These are phyloP conservation scores for Tanypteryx hageni DNA, from an alignment of 2,888 invertebrate genomes.

Conservation along the genomic window DNA sequence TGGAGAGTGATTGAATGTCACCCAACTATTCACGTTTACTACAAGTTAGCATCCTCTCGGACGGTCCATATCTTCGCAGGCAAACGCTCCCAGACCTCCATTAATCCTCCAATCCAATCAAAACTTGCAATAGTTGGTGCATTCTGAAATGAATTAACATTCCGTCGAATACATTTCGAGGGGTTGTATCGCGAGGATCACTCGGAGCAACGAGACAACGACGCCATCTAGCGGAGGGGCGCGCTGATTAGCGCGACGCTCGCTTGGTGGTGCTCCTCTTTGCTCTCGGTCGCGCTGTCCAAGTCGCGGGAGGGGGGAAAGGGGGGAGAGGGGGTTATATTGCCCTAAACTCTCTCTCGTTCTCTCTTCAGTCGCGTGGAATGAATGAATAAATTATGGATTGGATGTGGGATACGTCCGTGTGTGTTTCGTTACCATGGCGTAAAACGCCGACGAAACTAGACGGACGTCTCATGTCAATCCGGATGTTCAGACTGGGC, in stretches of 20 bases:
- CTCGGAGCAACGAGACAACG: neutral
- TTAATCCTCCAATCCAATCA: neutral
- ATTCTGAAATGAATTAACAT: neutral
- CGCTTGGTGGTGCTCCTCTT: neutral
- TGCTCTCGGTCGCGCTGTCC: neutral
- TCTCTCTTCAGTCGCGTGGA: neutral
- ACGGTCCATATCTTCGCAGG: neutral
- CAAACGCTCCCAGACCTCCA: neutral
- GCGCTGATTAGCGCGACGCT: neutral
- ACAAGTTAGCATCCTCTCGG: too few relatives aligned
- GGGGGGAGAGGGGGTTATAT: neutral
- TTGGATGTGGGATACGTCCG: neutral
- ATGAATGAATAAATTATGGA: neutral
- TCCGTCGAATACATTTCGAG: conserved; percentile 26
- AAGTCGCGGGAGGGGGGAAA: neutral
- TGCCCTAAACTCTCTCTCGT: neutral
- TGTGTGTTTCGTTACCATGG: neutral
- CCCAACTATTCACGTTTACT: too few relatives aligned
- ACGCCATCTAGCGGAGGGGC: neutral
- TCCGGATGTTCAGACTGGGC: neutral
- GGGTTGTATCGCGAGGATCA: neutral
- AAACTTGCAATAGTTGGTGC: neutral
- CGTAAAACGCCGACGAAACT: neutral
- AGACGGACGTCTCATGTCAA: conserved; percentile 1
- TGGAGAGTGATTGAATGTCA: too few relatives aligned